phyloP scores from a whole-genome alignment of 2,888 invertebrate species.

The Endomychus coccineus region DNA sequence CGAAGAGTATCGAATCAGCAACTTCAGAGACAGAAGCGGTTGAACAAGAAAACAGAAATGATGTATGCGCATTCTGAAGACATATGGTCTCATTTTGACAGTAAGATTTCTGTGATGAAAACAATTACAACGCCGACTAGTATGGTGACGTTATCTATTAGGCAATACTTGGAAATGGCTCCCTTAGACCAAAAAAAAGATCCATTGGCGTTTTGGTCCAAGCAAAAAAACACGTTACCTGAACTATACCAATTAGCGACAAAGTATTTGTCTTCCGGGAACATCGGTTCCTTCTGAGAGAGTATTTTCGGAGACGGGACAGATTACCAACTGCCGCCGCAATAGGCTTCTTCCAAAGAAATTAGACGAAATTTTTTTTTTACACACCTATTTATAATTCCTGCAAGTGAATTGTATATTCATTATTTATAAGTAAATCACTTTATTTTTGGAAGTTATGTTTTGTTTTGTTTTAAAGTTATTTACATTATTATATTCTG shows the following conservation, averaged over 20 bases:
- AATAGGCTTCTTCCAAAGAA: no score
- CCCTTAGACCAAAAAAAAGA: slow-evolving; percentile 12
- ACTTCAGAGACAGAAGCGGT: neutral
- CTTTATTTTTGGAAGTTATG: no score
- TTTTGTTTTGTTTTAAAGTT: no score
- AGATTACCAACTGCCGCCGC: slow-evolving; percentile 20
- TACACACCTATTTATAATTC: no score
- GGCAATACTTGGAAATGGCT: slow-evolving; percentile 19
- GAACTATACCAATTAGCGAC: slow-evolving; percentile 20
- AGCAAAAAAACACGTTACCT: slow-evolving; percentile 20
- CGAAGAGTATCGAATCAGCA: no score
- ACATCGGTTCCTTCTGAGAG: slow-evolving; percentile 25
- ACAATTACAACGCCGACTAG: slow-evolving; percentile 12
- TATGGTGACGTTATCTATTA: slow-evolving; percentile 10
- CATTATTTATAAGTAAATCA: no score
- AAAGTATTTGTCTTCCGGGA: slow-evolving; percentile 27
- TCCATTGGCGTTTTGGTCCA: slow-evolving; percentile 23
- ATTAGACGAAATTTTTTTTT: no score
- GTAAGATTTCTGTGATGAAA: slow-evolving; percentile 14
- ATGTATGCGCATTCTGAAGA: no score
- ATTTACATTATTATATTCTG: no score
- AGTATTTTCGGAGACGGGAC: slow-evolving; percentile 26
- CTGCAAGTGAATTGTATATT: no score
- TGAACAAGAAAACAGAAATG: slow-evolving; percentile 1
- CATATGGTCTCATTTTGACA: neutral